A percentile compares a stretch with the other conserved stretches of the same genome.
These are phyloP conservation scores for Seriola aureovittata DNA, from an alignment of 2,113 vertebrate genomes.

Conservation along the genomic window DNA sequence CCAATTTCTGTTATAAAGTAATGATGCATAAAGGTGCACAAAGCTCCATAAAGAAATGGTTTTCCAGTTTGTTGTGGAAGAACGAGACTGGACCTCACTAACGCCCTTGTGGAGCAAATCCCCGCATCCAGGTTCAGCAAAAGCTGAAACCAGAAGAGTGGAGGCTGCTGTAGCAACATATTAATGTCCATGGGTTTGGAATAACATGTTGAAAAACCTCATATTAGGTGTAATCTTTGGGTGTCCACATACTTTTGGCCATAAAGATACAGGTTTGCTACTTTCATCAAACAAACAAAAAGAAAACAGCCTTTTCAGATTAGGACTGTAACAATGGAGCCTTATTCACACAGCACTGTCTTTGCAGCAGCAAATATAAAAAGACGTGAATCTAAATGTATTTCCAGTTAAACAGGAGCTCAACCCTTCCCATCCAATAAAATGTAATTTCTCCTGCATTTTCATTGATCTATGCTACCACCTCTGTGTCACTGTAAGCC, in stretches of 20 bases:
- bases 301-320: neutral
- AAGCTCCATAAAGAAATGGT: neutral
- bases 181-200: neutral
- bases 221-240: too few relatives aligned
- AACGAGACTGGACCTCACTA: neutral
- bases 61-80: neutral
- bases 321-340: too few relatives aligned
- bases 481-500: slow-evolving; percentile 8
- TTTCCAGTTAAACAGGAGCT: neutral
- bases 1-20: too few relatives aligned
- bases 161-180: neutral
- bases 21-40: too few relatives aligned
- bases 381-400: neutral
- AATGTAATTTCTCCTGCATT: slow-evolving; percentile 13
- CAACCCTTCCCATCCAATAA: neutral
- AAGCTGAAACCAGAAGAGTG: neutral
- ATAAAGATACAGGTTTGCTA: neutral
- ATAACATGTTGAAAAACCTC: neutral
- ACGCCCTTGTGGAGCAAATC: neutral
- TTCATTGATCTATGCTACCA: neutral
- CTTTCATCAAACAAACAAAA: too few relatives aligned
- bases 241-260: neutral
- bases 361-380: neutral
- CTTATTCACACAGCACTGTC: neutral
- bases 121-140: neutral